Evolutionary conservation across 2,113 vertebrate species (phyloP).

Genomic region (Ammodytes dubius): DNA sequence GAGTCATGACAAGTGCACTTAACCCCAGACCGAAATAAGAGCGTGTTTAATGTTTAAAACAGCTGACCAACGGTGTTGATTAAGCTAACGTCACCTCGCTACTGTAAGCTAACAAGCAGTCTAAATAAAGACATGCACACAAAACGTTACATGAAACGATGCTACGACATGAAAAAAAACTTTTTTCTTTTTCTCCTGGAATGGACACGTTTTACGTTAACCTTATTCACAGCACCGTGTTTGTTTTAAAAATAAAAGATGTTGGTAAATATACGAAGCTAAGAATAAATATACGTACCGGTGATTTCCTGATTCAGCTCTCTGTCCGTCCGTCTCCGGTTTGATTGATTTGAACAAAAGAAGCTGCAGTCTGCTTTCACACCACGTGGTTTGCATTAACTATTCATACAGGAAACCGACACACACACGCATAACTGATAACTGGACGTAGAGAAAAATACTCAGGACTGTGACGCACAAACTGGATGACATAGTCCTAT

Average conservation of each 20-base stretch:
- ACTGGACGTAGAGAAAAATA: not conserved
- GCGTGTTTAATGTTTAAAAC: not conserved
- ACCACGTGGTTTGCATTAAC: conserved; percentile 89
- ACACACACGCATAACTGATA: not conserved
- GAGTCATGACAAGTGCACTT: not conserved
- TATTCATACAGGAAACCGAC: conserved; percentile 68
- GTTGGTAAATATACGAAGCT: conserved; percentile 8
- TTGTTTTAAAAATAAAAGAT: not conserved
- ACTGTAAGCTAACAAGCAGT: conserved; percentile 70
- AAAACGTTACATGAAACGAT: conserved; percentile 46
- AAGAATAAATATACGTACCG: conserved; percentile 62
- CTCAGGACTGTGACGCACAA: not conserved
- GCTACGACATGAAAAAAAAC: conserved; percentile 41
- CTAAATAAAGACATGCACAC: conserved; percentile 71
- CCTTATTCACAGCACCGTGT: accelerated
- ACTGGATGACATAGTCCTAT: not conserved
- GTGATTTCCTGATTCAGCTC: conserved; percentile 83
- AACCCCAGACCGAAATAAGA: not conserved
- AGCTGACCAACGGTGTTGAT: not conserved
- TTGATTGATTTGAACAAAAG: conserved; percentile 96
- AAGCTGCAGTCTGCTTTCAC: conserved; percentile 90
- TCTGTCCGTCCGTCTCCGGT: conserved; percentile 84
- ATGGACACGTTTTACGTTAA: not conserved
- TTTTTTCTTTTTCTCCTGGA: conserved; percentile 49
- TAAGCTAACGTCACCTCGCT: conserved; percentile 60